Conservation (phyloP, 1,140 invertebrate species). For the Heliconius himera region DNA sequence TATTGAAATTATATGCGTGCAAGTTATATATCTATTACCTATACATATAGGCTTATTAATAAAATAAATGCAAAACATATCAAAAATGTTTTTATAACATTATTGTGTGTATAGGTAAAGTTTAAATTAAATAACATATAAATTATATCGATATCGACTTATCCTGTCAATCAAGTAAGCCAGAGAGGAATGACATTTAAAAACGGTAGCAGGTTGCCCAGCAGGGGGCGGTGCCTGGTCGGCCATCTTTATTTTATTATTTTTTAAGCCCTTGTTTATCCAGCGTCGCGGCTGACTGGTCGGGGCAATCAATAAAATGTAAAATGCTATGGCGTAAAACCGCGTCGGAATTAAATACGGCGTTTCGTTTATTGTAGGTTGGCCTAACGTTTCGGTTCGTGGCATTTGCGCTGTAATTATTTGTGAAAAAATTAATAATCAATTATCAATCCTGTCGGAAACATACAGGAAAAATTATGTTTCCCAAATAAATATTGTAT, state of each 20-base stretch:
- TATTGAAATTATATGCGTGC: no score
- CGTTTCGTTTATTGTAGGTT: constrained; percentile 48
- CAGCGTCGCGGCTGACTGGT: constrained; percentile 69
- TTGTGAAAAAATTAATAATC: constrained; percentile 15
- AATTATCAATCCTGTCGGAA: neutral
- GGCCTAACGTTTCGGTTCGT: constrained; percentile 49
- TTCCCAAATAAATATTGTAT: neutral
- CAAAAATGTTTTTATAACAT: no score
- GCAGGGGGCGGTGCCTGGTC: constrained; percentile 70
- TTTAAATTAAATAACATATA: neutral
- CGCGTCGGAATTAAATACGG: constrained; percentile 71
- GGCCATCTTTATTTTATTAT: constrained; percentile 73
- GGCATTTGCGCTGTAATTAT: constrained; percentile 36
- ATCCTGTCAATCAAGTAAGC: constrained; percentile 45
- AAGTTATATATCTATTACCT: no score
- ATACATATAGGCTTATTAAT: no score
- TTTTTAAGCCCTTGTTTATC: constrained; percentile 77
- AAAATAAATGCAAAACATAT: no score
- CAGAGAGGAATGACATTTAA: constrained; percentile 72
- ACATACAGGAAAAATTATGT: neutral
- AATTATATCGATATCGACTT: constrained; percentile 55
- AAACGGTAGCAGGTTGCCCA: constrained; percentile 71
- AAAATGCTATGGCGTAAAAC: constrained; percentile 68
- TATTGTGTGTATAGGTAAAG: neutral
- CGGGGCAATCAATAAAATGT: constrained; percentile 75